A percentile compares a stretch with the other conserved stretches of the same genome.
Conservation (phyloP, 2,797 vertebrate genomes). For the Brachymystax lenok region DNA sequence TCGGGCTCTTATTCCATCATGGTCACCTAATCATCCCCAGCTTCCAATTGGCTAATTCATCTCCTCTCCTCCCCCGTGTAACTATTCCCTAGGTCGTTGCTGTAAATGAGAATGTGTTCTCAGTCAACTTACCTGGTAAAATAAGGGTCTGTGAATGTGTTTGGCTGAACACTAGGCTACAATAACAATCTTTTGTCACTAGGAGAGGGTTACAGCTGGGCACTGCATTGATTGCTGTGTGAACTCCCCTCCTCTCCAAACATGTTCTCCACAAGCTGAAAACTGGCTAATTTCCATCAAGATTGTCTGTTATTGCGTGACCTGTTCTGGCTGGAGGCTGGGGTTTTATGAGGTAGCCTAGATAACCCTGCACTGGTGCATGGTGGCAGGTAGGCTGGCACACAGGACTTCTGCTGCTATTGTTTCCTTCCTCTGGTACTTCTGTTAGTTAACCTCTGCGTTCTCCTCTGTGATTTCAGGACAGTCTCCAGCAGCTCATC, state of each 20-base stretch:
- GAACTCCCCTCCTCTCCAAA: slow-evolving; percentile 19
- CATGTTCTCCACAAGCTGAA: slow-evolving; percentile 6
- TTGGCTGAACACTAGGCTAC: too few species aligned
- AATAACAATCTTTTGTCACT: neutral
- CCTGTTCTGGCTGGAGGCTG: neutral
- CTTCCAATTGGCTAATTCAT: too few species aligned
- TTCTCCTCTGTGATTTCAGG: slow-evolving; percentile 68
- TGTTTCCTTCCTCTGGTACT: slow-evolving; percentile 11
- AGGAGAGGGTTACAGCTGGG: neutral
- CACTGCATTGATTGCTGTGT: slow-evolving; percentile 9
- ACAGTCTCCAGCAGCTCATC: slow-evolving; percentile 92
- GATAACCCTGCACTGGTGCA: too few species aligned
- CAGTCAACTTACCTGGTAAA: too few species aligned
- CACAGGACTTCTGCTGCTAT: neutral
- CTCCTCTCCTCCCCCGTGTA: too few species aligned
- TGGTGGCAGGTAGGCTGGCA: neutral
- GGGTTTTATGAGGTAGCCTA: neutral
- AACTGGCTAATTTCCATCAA: slow-evolving; percentile 34
- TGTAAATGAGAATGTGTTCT: too few species aligned
- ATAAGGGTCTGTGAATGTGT: neutral
- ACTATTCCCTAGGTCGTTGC: too few species aligned
- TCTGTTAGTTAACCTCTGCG: neutral
- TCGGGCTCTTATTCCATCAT: too few species aligned
- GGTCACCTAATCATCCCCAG: too few species aligned
- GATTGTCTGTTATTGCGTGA: slow-evolving; percentile 4